These are phyloP conservation scores for Orycteropus afer DNA, from an alignment of 2,113 vertebrate species.

Conservation along the genomic window DNA sequence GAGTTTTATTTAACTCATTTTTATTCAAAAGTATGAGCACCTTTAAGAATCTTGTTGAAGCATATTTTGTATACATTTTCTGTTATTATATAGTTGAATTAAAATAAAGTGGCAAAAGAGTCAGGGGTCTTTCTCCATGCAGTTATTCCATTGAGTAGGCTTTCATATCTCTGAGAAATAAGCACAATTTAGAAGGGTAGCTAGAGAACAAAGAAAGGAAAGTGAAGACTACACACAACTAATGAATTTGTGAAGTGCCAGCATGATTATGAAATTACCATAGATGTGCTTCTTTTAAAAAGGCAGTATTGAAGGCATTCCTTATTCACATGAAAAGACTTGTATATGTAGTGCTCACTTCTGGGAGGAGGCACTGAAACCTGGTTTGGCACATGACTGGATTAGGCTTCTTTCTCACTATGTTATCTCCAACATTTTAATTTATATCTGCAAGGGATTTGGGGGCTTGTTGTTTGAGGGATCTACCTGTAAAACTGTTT, in stretches of 20 bases:
- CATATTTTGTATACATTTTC: not conserved
- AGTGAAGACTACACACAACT: not conserved
- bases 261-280: not conserved
- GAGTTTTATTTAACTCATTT: not conserved
- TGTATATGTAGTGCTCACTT: not conserved
- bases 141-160: not conserved
- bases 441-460: constrained; percentile 1
- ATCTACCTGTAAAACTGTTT: constrained; percentile 25
- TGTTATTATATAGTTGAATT: not conserved
- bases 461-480: not conserved
- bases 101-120: not conserved
- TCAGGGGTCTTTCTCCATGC: not conserved
- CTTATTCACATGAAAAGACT: not conserved
- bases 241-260: not conserved
- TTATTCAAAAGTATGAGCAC: constrained; percentile 26
- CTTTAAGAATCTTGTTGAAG: not conserved
- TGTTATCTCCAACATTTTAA: not conserved
- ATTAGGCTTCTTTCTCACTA: not conserved
- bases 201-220: not conserved
- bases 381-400: not conserved
- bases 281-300: not conserved
- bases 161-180: not conserved
- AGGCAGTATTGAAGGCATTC: not conserved
- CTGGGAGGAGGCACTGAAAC: not conserved
- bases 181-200: not conserved